A percentile compares a stretch with the other conserved stretches of the same genome.
Conservation (phyloP, 2,888 invertebrate species). For the Papilio elwesi region DNA sequence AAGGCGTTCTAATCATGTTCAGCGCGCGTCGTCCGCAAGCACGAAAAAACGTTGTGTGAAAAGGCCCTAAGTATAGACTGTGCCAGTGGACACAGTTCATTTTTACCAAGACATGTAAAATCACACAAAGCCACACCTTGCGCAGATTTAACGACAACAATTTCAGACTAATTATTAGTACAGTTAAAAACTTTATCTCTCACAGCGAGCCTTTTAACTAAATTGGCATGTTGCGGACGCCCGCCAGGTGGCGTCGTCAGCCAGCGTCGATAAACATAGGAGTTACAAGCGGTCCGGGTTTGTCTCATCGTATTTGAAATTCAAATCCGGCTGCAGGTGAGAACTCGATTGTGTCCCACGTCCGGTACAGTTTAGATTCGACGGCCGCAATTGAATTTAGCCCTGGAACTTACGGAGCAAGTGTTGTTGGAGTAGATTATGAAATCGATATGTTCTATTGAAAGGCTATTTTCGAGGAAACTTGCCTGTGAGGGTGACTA, state of each 20-base stretch:
- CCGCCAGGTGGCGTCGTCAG: constrained; percentile 47
- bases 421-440: constrained; percentile 60
- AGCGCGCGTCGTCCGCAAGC: no score
- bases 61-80: no score
- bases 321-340: constrained; percentile 77
- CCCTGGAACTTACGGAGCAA: constrained; percentile 56
- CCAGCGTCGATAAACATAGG: constrained; percentile 68
- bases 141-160: no score
- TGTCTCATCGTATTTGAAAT: constrained; percentile 77
- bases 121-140: no score
- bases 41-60: no score
- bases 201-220: constrained; percentile 23
- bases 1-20: no score
- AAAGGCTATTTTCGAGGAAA: constrained; percentile 7
- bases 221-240: constrained; percentile 37
- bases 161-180: no score
- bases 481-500: constrained; percentile 4
- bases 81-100: no score
- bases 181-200: no score
- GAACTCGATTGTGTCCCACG: constrained; percentile 72
- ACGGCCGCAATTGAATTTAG: constrained; percentile 74
- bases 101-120: no score
- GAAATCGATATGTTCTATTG: constrained; percentile 47
- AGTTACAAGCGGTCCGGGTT: constrained; percentile 66
- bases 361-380: constrained; percentile 75